Conservation (phyloP, 2,888 invertebrate species). For the Iselma pallidipennis region DNA sequence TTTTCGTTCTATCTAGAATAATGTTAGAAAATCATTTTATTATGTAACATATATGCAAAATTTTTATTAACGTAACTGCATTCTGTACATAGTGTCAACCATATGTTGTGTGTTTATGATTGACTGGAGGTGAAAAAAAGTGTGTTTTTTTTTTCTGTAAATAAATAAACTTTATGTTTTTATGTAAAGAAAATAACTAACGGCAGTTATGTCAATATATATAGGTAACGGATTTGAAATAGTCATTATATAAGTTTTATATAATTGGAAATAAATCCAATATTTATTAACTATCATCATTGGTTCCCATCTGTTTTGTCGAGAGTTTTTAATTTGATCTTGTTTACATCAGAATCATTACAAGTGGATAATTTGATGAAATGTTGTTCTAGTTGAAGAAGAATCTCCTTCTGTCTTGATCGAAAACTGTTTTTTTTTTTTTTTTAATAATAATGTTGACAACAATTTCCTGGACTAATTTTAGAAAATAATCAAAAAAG, state of each 20-base stretch:
- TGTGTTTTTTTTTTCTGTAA: too few species aligned
- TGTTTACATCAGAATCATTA: not conserved
- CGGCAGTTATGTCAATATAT: not conserved
- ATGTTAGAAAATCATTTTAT: not conserved
- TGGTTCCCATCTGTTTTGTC: not conserved
- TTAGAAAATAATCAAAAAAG: too few species aligned
- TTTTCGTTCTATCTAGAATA: not conserved
- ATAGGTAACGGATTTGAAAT: too few species aligned
- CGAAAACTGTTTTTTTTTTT: not conserved
- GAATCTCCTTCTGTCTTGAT: too few species aligned
- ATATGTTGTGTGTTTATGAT: slow-evolving; percentile 12
- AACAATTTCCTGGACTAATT: not conserved
- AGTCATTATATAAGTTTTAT: not conserved
- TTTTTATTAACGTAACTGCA: slow-evolving; percentile 14
- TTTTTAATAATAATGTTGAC: not conserved
- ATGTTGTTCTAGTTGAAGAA: too few species aligned
- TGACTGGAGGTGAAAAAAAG: not conserved
- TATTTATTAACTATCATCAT: not conserved
- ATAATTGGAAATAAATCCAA: not conserved
- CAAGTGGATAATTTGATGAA: not conserved
- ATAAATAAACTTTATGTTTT: too few species aligned
- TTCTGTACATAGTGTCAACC: slow-evolving; percentile 2
- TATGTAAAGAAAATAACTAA: not conserved
- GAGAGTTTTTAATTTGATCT: not conserved
- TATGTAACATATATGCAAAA: not conserved